A percentile compares a stretch with the other conserved stretches of the same genome.
These are phyloP conservation scores for Bombyx huttoni DNA, from an alignment of 2,888 invertebrate genomes.

Conservation along the genomic window DNA sequence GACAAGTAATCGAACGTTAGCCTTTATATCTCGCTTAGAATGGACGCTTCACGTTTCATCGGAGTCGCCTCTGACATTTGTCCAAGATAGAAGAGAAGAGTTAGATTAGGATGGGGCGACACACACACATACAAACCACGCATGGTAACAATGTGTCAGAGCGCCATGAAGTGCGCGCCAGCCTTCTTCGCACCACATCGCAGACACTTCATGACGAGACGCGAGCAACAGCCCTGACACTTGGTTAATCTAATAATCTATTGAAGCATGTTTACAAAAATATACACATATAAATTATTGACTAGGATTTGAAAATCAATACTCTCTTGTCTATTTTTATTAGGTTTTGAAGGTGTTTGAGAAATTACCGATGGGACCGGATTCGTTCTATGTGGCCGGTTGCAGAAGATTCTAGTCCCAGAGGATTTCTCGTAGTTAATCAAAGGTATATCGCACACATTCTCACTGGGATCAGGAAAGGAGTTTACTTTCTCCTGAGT, in stretches of 20 bases:
- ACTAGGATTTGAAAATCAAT: constrained; percentile 31
- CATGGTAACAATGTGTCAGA: constrained; percentile 24
- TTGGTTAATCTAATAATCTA: constrained; percentile 7
- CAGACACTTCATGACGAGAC: constrained; percentile 32
- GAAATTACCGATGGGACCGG: constrained; percentile 26
- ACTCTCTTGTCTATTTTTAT: constrained; percentile 14
- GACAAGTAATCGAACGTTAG: constrained; percentile 44
- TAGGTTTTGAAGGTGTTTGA: constrained; percentile 7
- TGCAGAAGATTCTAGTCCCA: constrained; percentile 26
- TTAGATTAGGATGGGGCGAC: constrained; percentile 31
- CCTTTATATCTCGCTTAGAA: constrained; percentile 67
- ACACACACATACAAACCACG: constrained; percentile 32
- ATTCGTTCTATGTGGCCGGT: constrained; percentile 58
- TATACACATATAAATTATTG: constrained; percentile 28
- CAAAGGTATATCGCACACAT: constrained; percentile 21
- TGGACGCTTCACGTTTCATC: constrained; percentile 43
- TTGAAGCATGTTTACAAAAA: constrained; percentile 35
- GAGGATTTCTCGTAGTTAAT: constrained; percentile 14
- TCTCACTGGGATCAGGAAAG: constrained; percentile 27
- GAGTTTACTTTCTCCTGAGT: constrained; percentile 49
- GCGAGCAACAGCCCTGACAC: constrained; percentile 43
- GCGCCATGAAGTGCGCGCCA: constrained; percentile 25
- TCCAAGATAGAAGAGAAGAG: constrained; percentile 15
- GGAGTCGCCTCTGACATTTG: constrained; percentile 64
- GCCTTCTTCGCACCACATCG: constrained; percentile 2